phyloP scores from a whole-genome alignment of 2,113 vertebrate genomes.

The Gobius niger region DNA sequence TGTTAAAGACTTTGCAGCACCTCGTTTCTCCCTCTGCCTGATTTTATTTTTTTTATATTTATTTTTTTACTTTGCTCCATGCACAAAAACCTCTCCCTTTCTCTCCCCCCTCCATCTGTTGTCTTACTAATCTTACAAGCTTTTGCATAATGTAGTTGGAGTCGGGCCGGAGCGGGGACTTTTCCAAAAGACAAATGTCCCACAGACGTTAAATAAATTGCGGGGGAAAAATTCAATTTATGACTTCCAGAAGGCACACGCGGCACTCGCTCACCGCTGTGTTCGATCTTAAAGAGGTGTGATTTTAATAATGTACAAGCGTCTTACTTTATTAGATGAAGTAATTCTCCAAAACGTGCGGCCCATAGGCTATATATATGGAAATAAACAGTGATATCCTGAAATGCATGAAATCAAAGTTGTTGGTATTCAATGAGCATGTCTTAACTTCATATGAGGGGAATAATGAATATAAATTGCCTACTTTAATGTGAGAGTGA shows the following conservation, averaged over 20 bases:
- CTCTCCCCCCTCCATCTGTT: neutral
- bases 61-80: neutral
- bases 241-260: neutral
- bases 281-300: neutral
- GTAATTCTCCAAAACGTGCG: neutral
- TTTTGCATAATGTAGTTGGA: neutral
- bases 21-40: neutral
- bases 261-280: neutral
- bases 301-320: conserved; percentile 11
- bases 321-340: conserved; percentile 1
- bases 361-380: neutral
- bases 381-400: neutral
- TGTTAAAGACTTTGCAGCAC: conserved; percentile 1
- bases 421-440: no score
- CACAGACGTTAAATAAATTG: neutral
- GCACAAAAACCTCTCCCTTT: neutral
- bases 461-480: no score
- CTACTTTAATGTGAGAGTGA: no score
- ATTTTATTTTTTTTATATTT: neutral
- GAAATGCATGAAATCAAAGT: no score
- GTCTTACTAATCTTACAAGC: neutral
- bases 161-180: neutral
- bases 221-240: neutral
- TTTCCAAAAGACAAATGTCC: conserved; percentile 7
- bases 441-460: no score